Base-by-base conservation (phyloP, 2,113 vertebrate species). In the Sylvietta virens region DNA sequence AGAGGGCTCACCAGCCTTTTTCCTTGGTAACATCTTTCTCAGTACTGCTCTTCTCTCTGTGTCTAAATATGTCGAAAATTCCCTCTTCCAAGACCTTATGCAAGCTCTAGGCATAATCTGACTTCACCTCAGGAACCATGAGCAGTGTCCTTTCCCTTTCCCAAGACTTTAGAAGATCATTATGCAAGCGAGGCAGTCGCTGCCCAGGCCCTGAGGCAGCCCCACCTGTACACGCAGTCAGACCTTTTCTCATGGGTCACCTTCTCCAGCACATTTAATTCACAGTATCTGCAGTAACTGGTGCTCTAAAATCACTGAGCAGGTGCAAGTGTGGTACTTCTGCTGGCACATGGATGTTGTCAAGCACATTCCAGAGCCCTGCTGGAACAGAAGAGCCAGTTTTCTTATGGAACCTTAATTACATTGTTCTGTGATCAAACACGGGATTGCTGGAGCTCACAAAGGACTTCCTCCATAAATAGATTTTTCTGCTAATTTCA, bases 101-200 rank as follows among this genome's bases (percentile, higher is more conserved):
- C 9, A 13, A 9, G 5, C 51, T 86, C 17, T 62, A 47, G 42
- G 50, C 47, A 79, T 23, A 65, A 33, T 21, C 6, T 70, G 56
- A 18, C 21, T 79, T 51, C 23, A n/a, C 26, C 65, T 81, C 40
- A 56, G 62, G 26, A 64, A 12, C 44, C 7, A 12, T 2, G 18
- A 44, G 54, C 61, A 45, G 10, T 3, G 39, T 27, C 30, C 37
- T 47, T 54, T 33, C 47, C 86, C 69, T 35, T 8, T 30, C 11
- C 31, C n/a, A 73, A 56, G 37, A 16, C 12, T 45, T 13, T 20
- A 62, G 23, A 54, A 64, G 27, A 21, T 4, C 53, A 67, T 31
- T 3, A 15, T 20, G 7, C 0, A 1, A 71, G 35, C 8, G 44
- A 8, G 8, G 20, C 26, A 35, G 39, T 17, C 4, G 9, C 22